Conservation (phyloP, 2,113 vertebrate genomes). For the Microcebus jonahi region DNA sequence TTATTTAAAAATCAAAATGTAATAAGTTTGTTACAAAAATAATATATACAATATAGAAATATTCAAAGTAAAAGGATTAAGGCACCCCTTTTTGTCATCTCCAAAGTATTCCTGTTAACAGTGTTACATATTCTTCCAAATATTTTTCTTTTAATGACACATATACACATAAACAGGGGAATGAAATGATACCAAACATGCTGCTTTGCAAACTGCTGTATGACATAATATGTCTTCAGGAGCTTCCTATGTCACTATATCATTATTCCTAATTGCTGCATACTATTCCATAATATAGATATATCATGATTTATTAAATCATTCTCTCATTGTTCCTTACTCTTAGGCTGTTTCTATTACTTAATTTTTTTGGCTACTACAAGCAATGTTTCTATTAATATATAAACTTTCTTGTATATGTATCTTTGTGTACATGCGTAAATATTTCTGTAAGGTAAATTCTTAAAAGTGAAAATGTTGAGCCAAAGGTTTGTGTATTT, state of each 20-base stretch:
- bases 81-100: background rate
- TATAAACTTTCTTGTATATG: background rate
- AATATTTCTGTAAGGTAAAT: background rate
- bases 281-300: background rate
- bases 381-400: background rate
- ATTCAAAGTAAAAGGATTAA: background rate
- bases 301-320: background rate
- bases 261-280: background rate
- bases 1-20: background rate
- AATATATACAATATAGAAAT: background rate
- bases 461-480: background rate
- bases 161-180: background rate
- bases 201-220: background rate
- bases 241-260: background rate
- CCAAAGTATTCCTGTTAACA: background rate
- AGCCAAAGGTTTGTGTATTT: background rate
- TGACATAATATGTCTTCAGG: background rate
- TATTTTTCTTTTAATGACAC: background rate
- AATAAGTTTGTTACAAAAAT: slow-evolving; percentile 8
- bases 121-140: background rate
- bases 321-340: background rate
- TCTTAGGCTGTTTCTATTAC: background rate
- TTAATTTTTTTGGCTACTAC: background rate
- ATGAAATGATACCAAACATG: background rate
- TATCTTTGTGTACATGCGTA: background rate